Evolutionary conservation across 2,888 invertebrate genomes (phyloP), one percentile per base, ranked within the genome.

Genomic region (Stratiomys singularior): DNA sequence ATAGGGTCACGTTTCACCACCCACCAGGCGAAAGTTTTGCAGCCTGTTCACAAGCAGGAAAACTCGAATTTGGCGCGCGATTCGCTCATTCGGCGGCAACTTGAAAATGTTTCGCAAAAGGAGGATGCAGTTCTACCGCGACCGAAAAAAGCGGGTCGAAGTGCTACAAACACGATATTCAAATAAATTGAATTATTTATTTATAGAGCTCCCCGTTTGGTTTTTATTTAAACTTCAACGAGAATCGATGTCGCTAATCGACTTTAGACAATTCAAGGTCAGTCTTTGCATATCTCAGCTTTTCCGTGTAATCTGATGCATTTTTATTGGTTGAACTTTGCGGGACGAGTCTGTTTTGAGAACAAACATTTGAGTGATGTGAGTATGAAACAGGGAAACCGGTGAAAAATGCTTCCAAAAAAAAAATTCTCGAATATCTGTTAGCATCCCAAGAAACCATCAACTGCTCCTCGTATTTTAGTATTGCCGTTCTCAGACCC

Each of bases 61-160:
- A 25, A n/a, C 23, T 3, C n/a, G 5, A 60, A 60, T 60, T 64
- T 64, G 64, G 64, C 64, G 64, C 64, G 64, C 64, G 64, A 64
- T 15, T 64, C 27, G n/a, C 25, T 21, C 3, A 25, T 60, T 60
- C 11, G 37, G 58, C 25, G 25, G 18, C 2, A 25, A 13, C 15
- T 7, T 52, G 52, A 52, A 13, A 52, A 15, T 5, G 18, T n/a
- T n/a, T 11, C 58, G 58, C 9, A 60, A 60, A 60, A 60, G 4
- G 18, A 18, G 58, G 13, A 18, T 60, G 58, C 58, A 21, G 4
- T 60, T 60, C 7, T 52, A 9, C 15, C 2, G 15, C 2, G n/a
- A n/a, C n/a, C n/a, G 52, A 52, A 52, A 13, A 52, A 37, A 37
- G 9, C 9, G 37, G 9, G 9, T 5, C 37, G 37, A 5, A 9